Percentiles rank a stretch among this genome's conserved stretches.
Conservation (phyloP, 2,888 invertebrate species). For the Campaea margaritaria region DNA sequence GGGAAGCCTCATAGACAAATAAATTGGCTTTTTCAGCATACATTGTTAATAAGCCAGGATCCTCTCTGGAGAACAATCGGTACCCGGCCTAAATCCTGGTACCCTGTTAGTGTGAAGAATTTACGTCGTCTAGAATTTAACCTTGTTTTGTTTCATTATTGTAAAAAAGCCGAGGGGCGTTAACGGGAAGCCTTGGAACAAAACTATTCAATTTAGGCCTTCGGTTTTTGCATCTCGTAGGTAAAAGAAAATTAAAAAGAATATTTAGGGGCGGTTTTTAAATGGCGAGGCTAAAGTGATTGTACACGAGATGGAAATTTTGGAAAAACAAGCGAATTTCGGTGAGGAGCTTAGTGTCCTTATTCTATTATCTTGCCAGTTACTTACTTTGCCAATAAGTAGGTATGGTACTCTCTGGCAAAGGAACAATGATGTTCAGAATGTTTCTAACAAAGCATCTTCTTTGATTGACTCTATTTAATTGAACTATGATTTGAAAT, state of each 20-base stretch:
- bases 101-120: slow-evolving; percentile 45
- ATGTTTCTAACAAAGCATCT: too few relatives aligned
- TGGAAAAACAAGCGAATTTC: too few relatives aligned
- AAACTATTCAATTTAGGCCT: slow-evolving; percentile 11
- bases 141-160: slow-evolving; percentile 42
- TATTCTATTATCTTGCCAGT: too few relatives aligned
- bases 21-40: slow-evolving; percentile 44
- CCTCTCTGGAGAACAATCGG: slow-evolving; percentile 34
- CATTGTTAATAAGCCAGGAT: slow-evolving; percentile 45
- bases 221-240: neutral
- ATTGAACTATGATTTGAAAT: too few relatives aligned
- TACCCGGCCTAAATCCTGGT: slow-evolving; percentile 34
- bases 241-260: neutral
- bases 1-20: slow-evolving; percentile 32
- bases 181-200: slow-evolving; percentile 3
- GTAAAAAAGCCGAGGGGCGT: slow-evolving; percentile 25
- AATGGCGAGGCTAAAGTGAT: too few relatives aligned
- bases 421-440: too few relatives aligned
- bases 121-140: slow-evolving; percentile 42
- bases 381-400: too few relatives aligned
- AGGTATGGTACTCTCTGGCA: too few relatives aligned
- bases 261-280: neutral
- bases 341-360: too few relatives aligned
- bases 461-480: too few relatives aligned
- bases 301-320: too few relatives aligned